phyloP scores from a whole-genome alignment of 2,888 invertebrate genomes.

The Zelleria hepariella region DNA sequence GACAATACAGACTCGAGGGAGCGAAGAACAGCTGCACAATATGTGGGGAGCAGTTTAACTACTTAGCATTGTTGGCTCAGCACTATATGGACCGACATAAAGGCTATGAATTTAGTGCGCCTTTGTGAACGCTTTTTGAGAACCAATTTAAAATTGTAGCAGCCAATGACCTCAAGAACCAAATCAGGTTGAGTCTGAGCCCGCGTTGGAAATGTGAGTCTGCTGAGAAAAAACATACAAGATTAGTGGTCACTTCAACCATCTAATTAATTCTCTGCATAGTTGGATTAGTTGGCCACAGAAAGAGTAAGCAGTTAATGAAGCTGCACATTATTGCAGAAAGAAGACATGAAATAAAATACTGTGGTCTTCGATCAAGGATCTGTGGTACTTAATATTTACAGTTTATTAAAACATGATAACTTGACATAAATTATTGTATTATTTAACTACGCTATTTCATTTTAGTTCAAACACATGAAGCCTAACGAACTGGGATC shows the following conservation, averaged over 20 bases:
- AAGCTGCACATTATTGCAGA: neutral
- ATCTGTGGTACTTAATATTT: neutral
- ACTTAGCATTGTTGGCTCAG: slow-evolving; percentile 39
- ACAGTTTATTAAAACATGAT: neutral
- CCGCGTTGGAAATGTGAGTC: too few species aligned
- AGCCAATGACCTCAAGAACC: too few species aligned
- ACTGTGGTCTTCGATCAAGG: too few species aligned
- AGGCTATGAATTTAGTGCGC: slow-evolving; percentile 22
- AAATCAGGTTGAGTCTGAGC: too few species aligned
- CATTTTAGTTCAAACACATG: neutral
- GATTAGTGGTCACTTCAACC: too few species aligned
- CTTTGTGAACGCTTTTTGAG: neutral
- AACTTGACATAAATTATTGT: neutral
- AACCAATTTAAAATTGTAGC: neutral
- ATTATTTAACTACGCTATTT: neutral
- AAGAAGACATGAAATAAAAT: neutral
- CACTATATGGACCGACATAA: slow-evolving; percentile 46
- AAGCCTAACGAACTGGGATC: slow-evolving; percentile 76
- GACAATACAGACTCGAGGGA: slow-evolving; percentile 25
- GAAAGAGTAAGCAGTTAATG: neutral
- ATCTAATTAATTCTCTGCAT: too few species aligned
- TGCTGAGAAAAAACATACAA: too few species aligned
- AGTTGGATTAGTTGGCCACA: too few species aligned
- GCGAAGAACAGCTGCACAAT: slow-evolving; percentile 37
- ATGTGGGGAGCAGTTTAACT: slow-evolving; percentile 47